Conservation (phyloP, 2,888 invertebrate species). For the Oscheius sp. region DNA sequence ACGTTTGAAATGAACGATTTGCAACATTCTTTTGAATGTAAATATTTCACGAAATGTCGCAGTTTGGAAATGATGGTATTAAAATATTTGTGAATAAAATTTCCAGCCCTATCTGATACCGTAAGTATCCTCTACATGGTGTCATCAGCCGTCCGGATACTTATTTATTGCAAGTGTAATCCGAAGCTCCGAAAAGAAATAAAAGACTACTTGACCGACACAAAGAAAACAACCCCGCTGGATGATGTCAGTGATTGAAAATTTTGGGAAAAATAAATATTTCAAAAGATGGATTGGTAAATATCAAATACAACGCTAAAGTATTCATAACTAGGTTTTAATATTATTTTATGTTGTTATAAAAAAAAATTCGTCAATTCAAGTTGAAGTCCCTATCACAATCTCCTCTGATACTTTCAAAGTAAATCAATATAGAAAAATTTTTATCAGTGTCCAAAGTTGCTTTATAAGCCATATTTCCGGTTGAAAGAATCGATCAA, state of each 20-base stretch:
- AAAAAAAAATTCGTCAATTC: background rate
- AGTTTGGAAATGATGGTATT: background rate
- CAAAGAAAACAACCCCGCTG: background rate
- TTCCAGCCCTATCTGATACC: constrained; percentile 51
- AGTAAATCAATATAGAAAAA: too few species aligned
- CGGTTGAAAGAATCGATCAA: too few species aligned
- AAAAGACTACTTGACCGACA: constrained; percentile 35
- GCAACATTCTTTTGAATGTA: too few species aligned
- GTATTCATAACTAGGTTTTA: too few species aligned
- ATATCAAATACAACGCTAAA: too few species aligned
- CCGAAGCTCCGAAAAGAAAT: constrained; percentile 56
- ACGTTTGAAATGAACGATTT: too few species aligned
- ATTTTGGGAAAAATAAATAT: too few species aligned
- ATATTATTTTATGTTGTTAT: background rate
- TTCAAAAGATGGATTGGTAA: background rate
- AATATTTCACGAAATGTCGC: background rate
- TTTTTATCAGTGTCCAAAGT: too few species aligned
- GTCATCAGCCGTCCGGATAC: constrained; percentile 52
- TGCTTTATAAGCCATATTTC: too few species aligned
- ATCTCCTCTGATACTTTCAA: background rate
- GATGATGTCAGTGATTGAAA: constrained; percentile 7
- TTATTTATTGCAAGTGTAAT: constrained; percentile 59
- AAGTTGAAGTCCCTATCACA: background rate
- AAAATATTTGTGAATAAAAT: too few species aligned
- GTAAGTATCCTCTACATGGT: constrained; percentile 59